Base-by-base conservation (phyloP, 2,888 invertebrate species). In the Drosophila villosipedis region DNA sequence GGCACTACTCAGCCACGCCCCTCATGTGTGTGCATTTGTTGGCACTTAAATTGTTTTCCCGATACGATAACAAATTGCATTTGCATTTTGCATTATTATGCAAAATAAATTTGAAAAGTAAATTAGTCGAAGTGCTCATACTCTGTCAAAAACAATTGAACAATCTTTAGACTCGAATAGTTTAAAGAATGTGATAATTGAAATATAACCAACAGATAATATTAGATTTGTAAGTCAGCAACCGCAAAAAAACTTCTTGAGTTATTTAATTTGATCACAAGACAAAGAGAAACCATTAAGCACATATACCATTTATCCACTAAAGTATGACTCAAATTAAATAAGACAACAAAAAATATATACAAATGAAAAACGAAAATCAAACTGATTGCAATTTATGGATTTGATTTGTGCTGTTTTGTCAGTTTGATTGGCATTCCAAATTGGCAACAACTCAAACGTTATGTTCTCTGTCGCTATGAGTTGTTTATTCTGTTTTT, bases 351-450 rank as follows among this genome's bases (percentile, higher is more conserved):
- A 28, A 28, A 2, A 25, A 25, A 25, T 12, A 30, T 12, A 58
- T 22, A 19, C 30, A 4, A 30, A 67, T 50, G 47, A 50, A 31
- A 62, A 53, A 68, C 30, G 4, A 37, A 37, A 64, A 50, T 47
- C 39, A 47, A 64, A 60, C 67, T 16, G 62, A 74, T 66, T 83
- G 84, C 89, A 91, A 75, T 91, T 90, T 84, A 84, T 90, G 73
- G 78, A 89, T 80, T 84, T 83, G 68, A 83, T 78, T 84, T 83
- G 52, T 64, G 68, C 70, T 90, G 84, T 68, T 76, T 84, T 91
- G 90, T 91, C 88, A 84, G 71, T 57, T 89, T 91, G 84, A 85
- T 91, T 85, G 84, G 61, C 91, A 87, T 72, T 68, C 65, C 54
- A 60, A 91, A 91, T 81, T 78, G 84, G 76, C 90, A 91, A 76